A percentile compares a stretch with the other conserved stretches of the same genome.
Evolutionary conservation across 1,140 invertebrate species (phyloP).

Genomic region (Octopus bimaculoides): DNA sequence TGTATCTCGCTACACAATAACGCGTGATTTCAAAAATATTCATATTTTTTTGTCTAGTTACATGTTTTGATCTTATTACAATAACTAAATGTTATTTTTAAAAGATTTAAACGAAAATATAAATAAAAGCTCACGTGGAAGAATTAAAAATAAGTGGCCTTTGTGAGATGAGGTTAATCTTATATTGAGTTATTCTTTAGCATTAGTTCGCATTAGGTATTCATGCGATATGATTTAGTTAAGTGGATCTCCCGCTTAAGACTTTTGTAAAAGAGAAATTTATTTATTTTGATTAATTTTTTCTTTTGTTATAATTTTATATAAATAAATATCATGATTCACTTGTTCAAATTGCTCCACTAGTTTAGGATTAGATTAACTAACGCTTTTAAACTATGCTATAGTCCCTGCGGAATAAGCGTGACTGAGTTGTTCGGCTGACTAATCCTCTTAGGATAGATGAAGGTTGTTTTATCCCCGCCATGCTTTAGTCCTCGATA

Average conservation of each 20-base stretch:
- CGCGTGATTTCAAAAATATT: not conserved
- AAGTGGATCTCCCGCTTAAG: not conserved
- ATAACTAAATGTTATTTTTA: not conserved
- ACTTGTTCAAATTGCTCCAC: not conserved
- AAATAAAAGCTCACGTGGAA: not conserved
- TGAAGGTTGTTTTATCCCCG: constrained; percentile 36
- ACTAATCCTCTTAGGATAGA: constrained; percentile 49
- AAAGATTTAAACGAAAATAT: not conserved
- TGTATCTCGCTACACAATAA: not conserved
- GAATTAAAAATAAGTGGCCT: constrained; percentile 15
- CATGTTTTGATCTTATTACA: not conserved
- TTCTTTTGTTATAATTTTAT: too few species aligned
- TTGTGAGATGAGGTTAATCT: constrained; percentile 15
- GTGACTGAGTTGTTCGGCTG: constrained; percentile 29
- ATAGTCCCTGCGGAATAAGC: constrained; percentile 15
- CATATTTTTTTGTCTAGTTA: not conserved
- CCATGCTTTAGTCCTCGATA: constrained; percentile 27
- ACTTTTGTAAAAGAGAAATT: too few species aligned
- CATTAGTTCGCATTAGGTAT: constrained; percentile 6
- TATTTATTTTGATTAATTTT: too few species aligned
- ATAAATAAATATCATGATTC: not conserved
- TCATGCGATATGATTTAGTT: constrained; percentile 12
- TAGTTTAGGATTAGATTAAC: not conserved
- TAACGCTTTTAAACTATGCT: not conserved
- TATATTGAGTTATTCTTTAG: constrained; percentile 15